Base-by-base conservation (phyloP, 2,888 invertebrate species). In the Drosophila histrio region DNA sequence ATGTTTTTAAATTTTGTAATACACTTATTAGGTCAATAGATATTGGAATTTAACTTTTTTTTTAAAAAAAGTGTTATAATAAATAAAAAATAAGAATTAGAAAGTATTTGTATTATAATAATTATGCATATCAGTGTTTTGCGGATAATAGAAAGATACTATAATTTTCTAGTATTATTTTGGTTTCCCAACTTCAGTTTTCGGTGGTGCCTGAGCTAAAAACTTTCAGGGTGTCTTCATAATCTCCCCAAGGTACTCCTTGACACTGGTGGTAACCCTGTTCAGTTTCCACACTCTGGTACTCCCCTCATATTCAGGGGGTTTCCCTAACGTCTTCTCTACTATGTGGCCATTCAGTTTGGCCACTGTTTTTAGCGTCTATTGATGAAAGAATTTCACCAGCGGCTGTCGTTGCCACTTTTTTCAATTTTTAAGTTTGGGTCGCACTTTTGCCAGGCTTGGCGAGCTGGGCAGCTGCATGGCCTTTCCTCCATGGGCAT, bases 341-440 rank as follows among this genome's bases (percentile, higher is more conserved):
- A 5, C 9, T 3, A 36, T 36, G 32, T 49, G 15, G 19, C 50
- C 59, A 52, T 64, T 70, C 43, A 41, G 54, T 34, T 22, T 19
- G 15, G n/a, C 17, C 11, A 36, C 36, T 11, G 64, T 63, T 68
- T 52, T 44, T 3, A 50, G 73, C 63, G 44, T 62, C 66, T 49
- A 49, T 57, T 87, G 82, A 85, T 87, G 82, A 82, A 81, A 87
- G 87, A 82, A 81, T 87, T 85, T 82, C 60, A 59, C 87, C 73
- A 73, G 60, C 43, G 82, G 85, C 87, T 66, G 59, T 61, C 21
- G 60, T 39, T 75, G 63, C 74, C 78, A 67, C 62, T 72, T 64
- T 66, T 44, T 81, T 87, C 84, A 87, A 87, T 81, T 87, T 74
- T 63, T 28, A 73, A 61, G 53, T 60, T 50, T 69, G 43, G 17